Percentiles rank a stretch among this genome's conserved stretches.
These are phyloP conservation scores for Gopherus flavomarginatus DNA, from an alignment of 2,113 vertebrate species.

Conservation along the genomic window DNA sequence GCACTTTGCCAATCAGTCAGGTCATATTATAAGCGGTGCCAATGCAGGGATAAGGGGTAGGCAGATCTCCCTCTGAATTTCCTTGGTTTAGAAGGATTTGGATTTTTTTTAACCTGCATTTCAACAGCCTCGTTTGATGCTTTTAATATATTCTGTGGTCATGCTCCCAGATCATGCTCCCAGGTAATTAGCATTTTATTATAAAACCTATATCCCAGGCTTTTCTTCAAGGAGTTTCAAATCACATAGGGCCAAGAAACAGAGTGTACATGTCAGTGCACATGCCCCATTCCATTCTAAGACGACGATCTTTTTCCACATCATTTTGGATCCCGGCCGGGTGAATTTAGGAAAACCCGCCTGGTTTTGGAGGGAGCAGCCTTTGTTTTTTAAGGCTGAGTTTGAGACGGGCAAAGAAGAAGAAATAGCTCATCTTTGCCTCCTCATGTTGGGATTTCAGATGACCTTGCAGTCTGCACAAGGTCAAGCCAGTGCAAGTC, in stretches of 20 bases:
- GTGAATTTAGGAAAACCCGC: neutral
- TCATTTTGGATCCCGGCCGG: neutral
- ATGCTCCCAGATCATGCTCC: neutral
- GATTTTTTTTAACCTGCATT: neutral
- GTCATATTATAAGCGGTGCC: accelerated
- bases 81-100: neutral
- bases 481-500: neutral
- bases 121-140: neutral
- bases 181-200: neutral
- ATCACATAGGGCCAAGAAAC: neutral
- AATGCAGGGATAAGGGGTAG: neutral
- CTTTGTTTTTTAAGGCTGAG: neutral
- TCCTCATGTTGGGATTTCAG: neutral
- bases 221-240: neutral
- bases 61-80: neutral
- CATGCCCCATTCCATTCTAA: neutral
- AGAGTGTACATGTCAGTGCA: neutral
- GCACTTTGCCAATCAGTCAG: neutral
- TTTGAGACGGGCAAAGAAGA: accelerated
- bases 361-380: no score
- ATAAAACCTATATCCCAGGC: neutral
- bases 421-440: neutral
- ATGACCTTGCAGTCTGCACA: neutral
- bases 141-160: neutral
- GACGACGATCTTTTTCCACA: neutral